Evolutionary conservation across 2,797 vertebrate species (phyloP).

Genomic region (Knipowitschia caucasica): DNA sequence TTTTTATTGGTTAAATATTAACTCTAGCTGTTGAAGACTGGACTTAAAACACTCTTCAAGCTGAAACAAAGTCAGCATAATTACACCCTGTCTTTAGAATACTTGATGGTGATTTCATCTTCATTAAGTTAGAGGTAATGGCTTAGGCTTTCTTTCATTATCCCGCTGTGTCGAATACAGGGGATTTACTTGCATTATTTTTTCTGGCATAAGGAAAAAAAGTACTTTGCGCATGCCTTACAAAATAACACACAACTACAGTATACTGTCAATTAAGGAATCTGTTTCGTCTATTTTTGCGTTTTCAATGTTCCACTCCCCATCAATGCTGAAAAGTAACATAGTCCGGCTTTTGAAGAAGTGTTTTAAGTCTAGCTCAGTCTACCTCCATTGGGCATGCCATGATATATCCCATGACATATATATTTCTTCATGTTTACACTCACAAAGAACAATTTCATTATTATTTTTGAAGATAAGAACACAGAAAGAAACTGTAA

Average conservation of each 20-base stretch:
- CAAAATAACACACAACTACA: slow-evolving; percentile 22
- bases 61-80: slow-evolving; percentile 22
- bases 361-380: slow-evolving; percentile 24
- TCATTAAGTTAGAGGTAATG: slow-evolving; percentile 56
- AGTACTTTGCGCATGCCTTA: slow-evolving; percentile 57
- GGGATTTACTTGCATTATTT: slow-evolving; percentile 55
- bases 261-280: slow-evolving; percentile 41
- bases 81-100: too few relatives aligned
- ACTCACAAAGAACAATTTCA: too few relatives aligned
- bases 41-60: neutral
- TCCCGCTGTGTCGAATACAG: slow-evolving; percentile 47
- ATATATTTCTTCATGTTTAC: too few relatives aligned
- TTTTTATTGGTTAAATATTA: neutral
- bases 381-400: too few relatives aligned
- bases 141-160: slow-evolving; percentile 53
- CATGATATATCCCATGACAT: too few relatives aligned
- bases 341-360: slow-evolving; percentile 25
- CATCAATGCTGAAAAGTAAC: slow-evolving; percentile 30
- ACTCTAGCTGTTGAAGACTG: neutral
- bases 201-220: slow-evolving; percentile 43
- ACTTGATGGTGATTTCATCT: slow-evolving; percentile 47
- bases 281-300: slow-evolving; percentile 48
- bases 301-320: slow-evolving; percentile 40
- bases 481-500: too few relatives aligned
- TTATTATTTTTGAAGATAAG: too few relatives aligned